Percentiles rank a stretch among this genome's conserved stretches.
Conservation (phyloP, 2,888 invertebrate genomes). For the Noctuana brunneofusca region DNA sequence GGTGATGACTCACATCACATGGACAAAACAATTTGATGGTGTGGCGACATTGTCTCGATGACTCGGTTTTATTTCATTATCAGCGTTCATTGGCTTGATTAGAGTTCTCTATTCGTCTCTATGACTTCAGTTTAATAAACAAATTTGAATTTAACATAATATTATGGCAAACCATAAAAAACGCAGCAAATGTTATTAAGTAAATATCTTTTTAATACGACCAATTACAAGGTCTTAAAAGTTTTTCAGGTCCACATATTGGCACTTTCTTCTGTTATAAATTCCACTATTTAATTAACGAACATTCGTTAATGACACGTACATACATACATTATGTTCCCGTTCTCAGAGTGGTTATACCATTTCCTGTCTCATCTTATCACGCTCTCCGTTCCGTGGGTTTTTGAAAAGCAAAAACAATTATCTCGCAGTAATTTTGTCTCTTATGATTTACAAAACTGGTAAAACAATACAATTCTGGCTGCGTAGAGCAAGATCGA, state of each 20-base stretch:
- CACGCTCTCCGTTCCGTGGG: too few species aligned
- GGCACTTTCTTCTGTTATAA: too few species aligned
- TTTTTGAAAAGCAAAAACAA: neutral
- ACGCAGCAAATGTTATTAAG: neutral
- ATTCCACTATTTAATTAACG: too few species aligned
- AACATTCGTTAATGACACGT: too few species aligned
- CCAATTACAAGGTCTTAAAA: too few species aligned
- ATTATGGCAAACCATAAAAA: neutral
- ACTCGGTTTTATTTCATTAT: slow-evolving; percentile 41
- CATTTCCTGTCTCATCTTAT: too few species aligned
- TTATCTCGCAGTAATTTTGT: too few species aligned
- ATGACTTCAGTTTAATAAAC: neutral
- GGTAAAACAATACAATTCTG: slow-evolving; percentile 9
- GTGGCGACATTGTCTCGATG: slow-evolving; percentile 32
- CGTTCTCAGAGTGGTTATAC: too few species aligned
- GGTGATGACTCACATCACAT: slow-evolving; percentile 16
- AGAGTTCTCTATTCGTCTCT: slow-evolving; percentile 21
- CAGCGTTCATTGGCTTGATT: slow-evolving; percentile 57
- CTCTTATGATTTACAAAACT: neutral
- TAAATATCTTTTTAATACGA: too few species aligned
- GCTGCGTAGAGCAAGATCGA: slow-evolving; percentile 8
- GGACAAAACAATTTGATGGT: slow-evolving; percentile 23
- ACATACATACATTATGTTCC: too few species aligned
- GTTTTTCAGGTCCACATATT: too few species aligned
- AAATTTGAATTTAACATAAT: neutral